Evolutionary conservation across 1,140 invertebrate genomes (phyloP), one percentile per base, ranked within the genome.

Genomic region (Nephila pilipes): DNA sequence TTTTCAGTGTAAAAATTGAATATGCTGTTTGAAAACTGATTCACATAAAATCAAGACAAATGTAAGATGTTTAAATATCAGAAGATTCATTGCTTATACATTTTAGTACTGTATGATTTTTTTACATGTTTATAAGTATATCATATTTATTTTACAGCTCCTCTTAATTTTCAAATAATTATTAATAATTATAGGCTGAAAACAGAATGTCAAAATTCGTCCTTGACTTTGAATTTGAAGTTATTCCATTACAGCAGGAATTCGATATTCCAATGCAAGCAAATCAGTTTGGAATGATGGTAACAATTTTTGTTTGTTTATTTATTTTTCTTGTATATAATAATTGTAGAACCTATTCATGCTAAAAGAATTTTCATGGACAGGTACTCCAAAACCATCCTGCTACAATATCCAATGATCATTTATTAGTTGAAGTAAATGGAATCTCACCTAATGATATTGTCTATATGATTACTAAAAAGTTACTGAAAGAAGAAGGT

Each of bases 251-350:
- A 57, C 32, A 69, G 36, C n/a, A 60, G 2, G 60, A 69, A 36
- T 12, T 55, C 29, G 32, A 55, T n/a, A 25, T 20, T 20, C 18
- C 60, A 32, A 32, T 65, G 10, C n/a, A 60, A 85, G 36, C n/a
- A 38, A 87, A 87, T 60, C 46, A 87, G 22, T 93, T 38, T 87
- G 91, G 91, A 55, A 93, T 93, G 54, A 93, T 93, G 91, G 91
- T 93, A 87, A 79, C 18, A 83, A 63, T 60, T 90, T 2, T 29
- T 58, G 2, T 22, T 16, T 4, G 22, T 46, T 25, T 63, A 6
- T 29, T 60, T 60, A 16, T 58, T 57, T 57, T 80, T 57, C 12
- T 46, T 58, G 36, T n/a, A 87, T 60, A 18, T 29, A 29, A 79
- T 55, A 55, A 3, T 55, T 55, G 25, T 55, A 83, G 1, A 20